A percentile compares a stretch with the other conserved stretches of the same genome.
Evolutionary conservation across 2,888 invertebrate species (phyloP).

Genomic region (Pomacea canaliculata): DNA sequence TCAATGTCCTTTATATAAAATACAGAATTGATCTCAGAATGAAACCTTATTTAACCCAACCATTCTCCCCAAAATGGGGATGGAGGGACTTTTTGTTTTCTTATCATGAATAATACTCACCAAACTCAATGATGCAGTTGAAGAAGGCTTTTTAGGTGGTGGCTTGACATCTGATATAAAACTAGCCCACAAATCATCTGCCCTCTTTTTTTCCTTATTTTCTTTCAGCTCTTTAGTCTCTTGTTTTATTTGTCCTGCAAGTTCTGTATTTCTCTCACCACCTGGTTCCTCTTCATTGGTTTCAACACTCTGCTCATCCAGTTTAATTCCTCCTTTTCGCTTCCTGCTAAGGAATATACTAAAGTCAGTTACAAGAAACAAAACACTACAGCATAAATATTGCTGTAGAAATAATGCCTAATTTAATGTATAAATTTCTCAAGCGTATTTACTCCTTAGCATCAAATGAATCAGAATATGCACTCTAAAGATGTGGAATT

Average conservation of each 20-base stretch:
- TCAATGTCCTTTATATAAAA: too few species aligned
- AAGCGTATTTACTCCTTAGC: too few species aligned
- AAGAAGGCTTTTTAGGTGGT: slow-evolving; percentile 8
- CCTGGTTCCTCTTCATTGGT: slow-evolving; percentile 17
- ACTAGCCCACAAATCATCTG: slow-evolving; percentile 67
- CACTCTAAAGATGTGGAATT: too few species aligned
- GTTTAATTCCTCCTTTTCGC: slow-evolving; percentile 32
- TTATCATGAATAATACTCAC: too few species aligned
- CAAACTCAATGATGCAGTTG: neutral
- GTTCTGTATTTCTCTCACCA: slow-evolving; percentile 38
- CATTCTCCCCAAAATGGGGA: too few species aligned
- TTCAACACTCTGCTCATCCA: slow-evolving; percentile 15
- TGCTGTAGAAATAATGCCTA: neutral
- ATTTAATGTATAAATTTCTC: neutral
- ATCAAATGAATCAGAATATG: too few species aligned
- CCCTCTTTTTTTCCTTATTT: slow-evolving; percentile 62
- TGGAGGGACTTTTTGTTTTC: too few species aligned
- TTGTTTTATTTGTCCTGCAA: slow-evolving; percentile 47
- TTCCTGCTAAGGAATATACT: slow-evolving; percentile 17
- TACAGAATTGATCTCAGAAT: too few species aligned
- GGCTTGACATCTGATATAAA: slow-evolving; percentile 66
- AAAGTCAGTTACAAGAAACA: neutral
- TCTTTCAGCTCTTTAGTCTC: slow-evolving; percentile 54
- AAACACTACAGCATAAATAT: neutral
- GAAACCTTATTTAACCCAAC: too few species aligned